These are phyloP conservation scores for Clistopyga incitator DNA, from an alignment of 2,888 invertebrate species.

Conservation along the genomic window DNA sequence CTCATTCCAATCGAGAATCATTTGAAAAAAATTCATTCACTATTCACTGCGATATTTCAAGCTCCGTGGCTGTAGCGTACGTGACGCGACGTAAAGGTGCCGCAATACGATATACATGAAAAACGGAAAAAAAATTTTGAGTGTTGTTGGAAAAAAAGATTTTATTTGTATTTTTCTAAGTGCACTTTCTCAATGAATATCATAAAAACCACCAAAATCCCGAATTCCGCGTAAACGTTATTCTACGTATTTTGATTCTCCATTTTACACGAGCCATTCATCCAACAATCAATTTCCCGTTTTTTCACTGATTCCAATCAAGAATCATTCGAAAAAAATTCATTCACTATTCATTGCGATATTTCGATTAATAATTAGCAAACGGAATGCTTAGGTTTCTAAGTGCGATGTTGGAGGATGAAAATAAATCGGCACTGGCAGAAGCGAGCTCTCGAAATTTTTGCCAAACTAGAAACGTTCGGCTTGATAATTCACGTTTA, in stretches of 20 bases:
- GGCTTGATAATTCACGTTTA: not conserved
- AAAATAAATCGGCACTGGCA: not conserved
- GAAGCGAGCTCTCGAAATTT: not conserved
- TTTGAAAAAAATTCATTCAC: too few relatives aligned
- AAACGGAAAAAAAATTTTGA: not conserved
- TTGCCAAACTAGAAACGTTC: not conserved
- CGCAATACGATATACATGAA: not conserved
- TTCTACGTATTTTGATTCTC: too few relatives aligned
- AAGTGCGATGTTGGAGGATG: not conserved
- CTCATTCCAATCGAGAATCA: not conserved
- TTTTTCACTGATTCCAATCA: too few relatives aligned
- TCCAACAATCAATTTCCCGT: too few relatives aligned
- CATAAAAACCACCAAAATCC: too few relatives aligned
- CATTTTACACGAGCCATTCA: too few relatives aligned
- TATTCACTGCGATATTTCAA: not conserved
- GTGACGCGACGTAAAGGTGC: not conserved
- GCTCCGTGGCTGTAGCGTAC: not conserved
- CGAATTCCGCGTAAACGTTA: too few relatives aligned
- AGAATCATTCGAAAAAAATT: not conserved
- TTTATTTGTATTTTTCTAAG: too few relatives aligned
- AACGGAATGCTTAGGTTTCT: not conserved
- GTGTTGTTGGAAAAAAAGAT: too few relatives aligned
- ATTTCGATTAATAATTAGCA: not conserved
- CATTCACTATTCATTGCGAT: not conserved
- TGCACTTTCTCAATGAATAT: too few relatives aligned